Percentiles rank a stretch among this genome's conserved stretches.
These are phyloP conservation scores for Eupithecia abbreviata DNA, from an alignment of 2,888 invertebrate species.

Conservation along the genomic window DNA sequence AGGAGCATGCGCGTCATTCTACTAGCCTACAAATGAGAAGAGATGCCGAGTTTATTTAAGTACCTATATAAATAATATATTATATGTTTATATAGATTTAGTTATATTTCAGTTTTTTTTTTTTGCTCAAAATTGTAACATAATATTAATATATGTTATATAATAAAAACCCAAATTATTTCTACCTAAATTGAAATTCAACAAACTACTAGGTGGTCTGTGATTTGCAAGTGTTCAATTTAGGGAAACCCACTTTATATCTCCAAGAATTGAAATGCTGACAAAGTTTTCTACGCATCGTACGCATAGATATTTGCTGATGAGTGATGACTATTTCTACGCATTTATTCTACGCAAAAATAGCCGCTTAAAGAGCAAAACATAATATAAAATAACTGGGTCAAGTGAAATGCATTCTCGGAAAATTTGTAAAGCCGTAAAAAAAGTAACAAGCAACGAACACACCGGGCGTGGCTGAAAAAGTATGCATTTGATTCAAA, in stretches of 20 bases:
- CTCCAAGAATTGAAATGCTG: conserved; percentile 16
- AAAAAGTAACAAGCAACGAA: conserved; percentile 12
- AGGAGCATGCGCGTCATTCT: not conserved
- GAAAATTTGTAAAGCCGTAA: conserved; percentile 18
- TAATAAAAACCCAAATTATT: no score
- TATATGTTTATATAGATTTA: no score
- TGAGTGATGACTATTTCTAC: not conserved
- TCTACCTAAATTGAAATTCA: not conserved
- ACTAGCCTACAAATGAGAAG: not conserved
- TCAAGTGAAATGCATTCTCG: conserved; percentile 22
- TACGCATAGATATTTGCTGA: conserved; percentile 20
- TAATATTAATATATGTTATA: no score
- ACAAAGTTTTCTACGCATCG: conserved; percentile 22
- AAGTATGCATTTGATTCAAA: conserved; percentile 4
- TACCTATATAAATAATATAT: no score
- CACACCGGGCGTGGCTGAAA: not conserved
- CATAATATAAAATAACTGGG: conserved; percentile 10
- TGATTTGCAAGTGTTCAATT: not conserved
- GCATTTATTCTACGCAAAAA: conserved; percentile 5
- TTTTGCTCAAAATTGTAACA: no score
- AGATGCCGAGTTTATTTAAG: not conserved
- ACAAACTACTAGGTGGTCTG: not conserved
- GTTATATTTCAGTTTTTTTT: no score
- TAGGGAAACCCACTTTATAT: conserved; percentile 6
- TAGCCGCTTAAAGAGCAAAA: conserved; percentile 4